Conservation (phyloP, 2,888 invertebrate genomes). For the Trachelus troglodyta region DNA sequence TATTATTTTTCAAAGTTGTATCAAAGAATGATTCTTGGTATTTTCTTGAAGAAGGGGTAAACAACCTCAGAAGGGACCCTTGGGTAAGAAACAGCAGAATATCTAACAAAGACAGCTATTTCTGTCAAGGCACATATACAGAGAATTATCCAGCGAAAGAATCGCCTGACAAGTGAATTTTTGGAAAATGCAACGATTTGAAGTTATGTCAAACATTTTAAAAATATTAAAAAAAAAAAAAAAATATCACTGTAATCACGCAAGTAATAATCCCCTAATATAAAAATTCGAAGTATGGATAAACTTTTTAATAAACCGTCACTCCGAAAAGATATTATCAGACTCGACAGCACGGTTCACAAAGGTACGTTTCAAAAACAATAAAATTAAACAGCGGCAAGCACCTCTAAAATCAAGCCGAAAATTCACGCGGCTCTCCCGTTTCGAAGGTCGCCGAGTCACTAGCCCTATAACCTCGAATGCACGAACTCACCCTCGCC, state of each 20-base stretch:
- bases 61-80: not conserved
- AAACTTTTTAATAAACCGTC: not conserved
- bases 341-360: not conserved
- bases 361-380: not conserved
- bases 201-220: not conserved
- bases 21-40: not conserved
- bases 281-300: not conserved
- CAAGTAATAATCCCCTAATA: not conserved
- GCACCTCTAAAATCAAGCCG: not conserved
- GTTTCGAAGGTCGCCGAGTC: slow-evolving; percentile 47
- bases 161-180: not conserved
- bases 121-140: not conserved
- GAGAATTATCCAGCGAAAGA: not conserved
- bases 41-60: not conserved
- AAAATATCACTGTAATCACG: not conserved
- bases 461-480: slow-evolving; percentile 56
- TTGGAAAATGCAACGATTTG: not conserved
- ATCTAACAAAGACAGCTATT: not conserved
- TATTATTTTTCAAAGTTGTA: no score
- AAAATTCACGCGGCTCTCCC: slow-evolving; percentile 11
- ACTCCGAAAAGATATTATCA: not conserved
- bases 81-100: not conserved
- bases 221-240: not conserved
- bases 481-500: slow-evolving; percentile 32
- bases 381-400: not conserved